Conservation (phyloP, 2,888 invertebrate genomes). For the Aplocera efformata region DNA sequence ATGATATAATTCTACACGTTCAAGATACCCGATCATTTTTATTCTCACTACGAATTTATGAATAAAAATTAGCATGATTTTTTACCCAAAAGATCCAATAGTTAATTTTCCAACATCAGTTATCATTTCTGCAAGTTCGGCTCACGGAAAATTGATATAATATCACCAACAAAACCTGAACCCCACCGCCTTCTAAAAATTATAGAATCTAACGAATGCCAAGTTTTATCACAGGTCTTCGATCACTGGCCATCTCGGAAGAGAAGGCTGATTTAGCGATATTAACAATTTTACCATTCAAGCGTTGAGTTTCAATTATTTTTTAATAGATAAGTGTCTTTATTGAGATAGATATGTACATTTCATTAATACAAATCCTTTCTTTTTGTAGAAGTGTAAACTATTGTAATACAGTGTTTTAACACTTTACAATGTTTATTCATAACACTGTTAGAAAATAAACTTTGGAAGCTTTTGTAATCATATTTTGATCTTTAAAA, state of each 20-base stretch:
- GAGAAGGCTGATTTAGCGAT: conserved; percentile 41
- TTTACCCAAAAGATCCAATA: conserved; percentile 27
- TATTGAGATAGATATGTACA: not conserved
- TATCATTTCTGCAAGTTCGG: conserved; percentile 35
- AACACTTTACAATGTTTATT: too few relatives aligned
- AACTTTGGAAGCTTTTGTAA: too few relatives aligned
- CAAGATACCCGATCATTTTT: too few relatives aligned
- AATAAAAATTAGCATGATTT: conserved; percentile 11
- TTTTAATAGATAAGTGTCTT: conserved; percentile 21
- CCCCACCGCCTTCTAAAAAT: conserved; percentile 23
- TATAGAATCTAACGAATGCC: conserved; percentile 15
- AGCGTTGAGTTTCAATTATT: conserved; percentile 36
- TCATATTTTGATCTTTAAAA: too few relatives aligned
- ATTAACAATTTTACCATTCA: conserved; percentile 40
- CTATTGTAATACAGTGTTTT: too few relatives aligned
- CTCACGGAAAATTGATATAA: conserved; percentile 40
- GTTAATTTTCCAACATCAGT: conserved; percentile 42
- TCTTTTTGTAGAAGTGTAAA: too few relatives aligned
- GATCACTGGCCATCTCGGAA: conserved; percentile 25
- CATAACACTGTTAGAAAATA: too few relatives aligned
- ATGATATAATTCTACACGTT: too few relatives aligned
- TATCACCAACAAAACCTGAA: conserved; percentile 27
- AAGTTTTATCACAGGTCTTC: conserved; percentile 25
- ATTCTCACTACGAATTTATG: not conserved
- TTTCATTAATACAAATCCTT: not conserved